Conservation (phyloP, 2,888 invertebrate genomes). For the Eupithecia centaureata region DNA sequence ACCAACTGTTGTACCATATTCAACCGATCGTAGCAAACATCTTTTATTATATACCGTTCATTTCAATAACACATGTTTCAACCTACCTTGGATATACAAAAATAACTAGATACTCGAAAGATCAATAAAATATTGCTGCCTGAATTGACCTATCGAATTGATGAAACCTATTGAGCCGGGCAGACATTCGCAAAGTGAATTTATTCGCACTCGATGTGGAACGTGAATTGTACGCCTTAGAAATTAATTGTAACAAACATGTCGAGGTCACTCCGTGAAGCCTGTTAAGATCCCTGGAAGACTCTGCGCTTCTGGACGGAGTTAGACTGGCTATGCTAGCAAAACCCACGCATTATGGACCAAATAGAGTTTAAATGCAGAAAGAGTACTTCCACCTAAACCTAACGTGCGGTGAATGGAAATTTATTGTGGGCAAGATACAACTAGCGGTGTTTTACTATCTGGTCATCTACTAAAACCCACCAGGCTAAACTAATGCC, state of each 20-base stretch:
- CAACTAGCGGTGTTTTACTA: conserved; percentile 19
- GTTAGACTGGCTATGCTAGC: no score
- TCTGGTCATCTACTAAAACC: conserved; percentile 9
- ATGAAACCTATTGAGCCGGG: conserved; percentile 24
- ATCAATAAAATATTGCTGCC: conserved; percentile 13
- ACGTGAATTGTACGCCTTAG: conserved; percentile 1
- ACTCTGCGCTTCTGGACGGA: no score
- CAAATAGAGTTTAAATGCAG: no score
- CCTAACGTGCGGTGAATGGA: not conserved
- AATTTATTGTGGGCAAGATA: conserved; percentile 16
- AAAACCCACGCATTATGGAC: no score
- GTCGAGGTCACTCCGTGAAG: no score
- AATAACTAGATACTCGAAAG: conserved; percentile 6
- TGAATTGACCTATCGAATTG: conserved; percentile 30
- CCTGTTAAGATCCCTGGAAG: no score
- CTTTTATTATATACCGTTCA: not conserved
- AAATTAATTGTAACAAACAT: no score
- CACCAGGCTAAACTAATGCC: conserved; percentile 28
- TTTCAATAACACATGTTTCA: conserved; percentile 7
- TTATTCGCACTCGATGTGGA: conserved; percentile 24
- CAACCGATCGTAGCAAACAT: conserved; percentile 13
- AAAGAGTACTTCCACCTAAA: no score
- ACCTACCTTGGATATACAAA: conserved; percentile 9
- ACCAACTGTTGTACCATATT: conserved; percentile 9
- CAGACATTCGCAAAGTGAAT: conserved; percentile 27